Percentiles rank a stretch among this genome's conserved stretches.
These are phyloP conservation scores for Nilaparvata lugens DNA, from an alignment of 1,140 invertebrate genomes.

Conservation along the genomic window DNA sequence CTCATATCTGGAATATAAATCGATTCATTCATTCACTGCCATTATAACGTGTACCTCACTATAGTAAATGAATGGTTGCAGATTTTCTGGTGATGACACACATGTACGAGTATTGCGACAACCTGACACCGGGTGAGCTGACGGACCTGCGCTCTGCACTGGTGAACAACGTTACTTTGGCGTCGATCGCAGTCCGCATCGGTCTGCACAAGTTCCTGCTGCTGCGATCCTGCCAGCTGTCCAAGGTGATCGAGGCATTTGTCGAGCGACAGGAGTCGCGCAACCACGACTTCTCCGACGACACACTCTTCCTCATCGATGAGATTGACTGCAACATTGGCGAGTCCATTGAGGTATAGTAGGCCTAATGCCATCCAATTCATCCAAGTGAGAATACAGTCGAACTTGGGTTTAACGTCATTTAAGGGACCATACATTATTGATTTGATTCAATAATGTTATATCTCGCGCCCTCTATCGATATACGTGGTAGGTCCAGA, in stretches of 20 bases:
- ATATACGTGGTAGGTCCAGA: too few relatives aligned
- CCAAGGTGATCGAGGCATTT: slow-evolving; percentile 64
- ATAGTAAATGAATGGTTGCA: slow-evolving; percentile 30
- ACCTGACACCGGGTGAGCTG: slow-evolving; percentile 69
- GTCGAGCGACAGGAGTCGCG: slow-evolving; percentile 66
- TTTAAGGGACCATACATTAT: too few relatives aligned
- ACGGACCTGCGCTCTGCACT: slow-evolving; percentile 88
- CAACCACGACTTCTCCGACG: slow-evolving; percentile 52
- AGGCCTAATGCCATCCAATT: too few relatives aligned
- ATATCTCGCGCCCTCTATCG: too few relatives aligned
- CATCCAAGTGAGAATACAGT: too few relatives aligned
- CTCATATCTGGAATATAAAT: neutral
- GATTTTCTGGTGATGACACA: slow-evolving; percentile 87
- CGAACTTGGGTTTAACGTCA: too few relatives aligned
- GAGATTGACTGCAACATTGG: slow-evolving; percentile 55
- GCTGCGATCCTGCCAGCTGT: slow-evolving; percentile 50
- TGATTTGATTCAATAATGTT: too few relatives aligned
- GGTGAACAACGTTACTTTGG: slow-evolving; percentile 93
- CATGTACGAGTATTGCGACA: slow-evolving; percentile 63
- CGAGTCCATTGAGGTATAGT: slow-evolving; percentile 63
- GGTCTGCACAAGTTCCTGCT: slow-evolving; percentile 66
- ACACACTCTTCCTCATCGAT: slow-evolving; percentile 50
- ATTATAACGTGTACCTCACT: too few relatives aligned
- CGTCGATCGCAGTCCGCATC: slow-evolving; percentile 76
- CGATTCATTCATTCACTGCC: too few relatives aligned